These are phyloP conservation scores for Meloe dianella DNA, from an alignment of 2,888 invertebrate genomes.

Conservation along the genomic window DNA sequence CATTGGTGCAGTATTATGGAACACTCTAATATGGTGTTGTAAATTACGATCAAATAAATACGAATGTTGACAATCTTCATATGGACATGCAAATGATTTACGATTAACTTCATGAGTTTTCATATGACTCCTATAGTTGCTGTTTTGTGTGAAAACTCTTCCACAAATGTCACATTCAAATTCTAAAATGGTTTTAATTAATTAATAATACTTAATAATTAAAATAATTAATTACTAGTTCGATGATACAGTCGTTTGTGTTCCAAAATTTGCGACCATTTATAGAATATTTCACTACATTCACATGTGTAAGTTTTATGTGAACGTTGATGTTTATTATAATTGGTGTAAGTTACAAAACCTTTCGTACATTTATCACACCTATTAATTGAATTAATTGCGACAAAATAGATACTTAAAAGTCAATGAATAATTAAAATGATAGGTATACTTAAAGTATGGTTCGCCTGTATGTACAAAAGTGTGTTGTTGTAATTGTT, in stretches of 20 bases:
- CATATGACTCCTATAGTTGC: conserved; percentile 41
- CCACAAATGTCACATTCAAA: conserved; percentile 44
- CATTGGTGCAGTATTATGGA: conserved; percentile 36
- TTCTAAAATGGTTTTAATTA: conserved; percentile 34
- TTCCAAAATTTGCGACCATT: conserved; percentile 44
- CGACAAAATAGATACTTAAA: too few relatives aligned
- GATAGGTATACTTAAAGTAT: conserved; percentile 35
- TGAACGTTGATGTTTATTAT: conserved; percentile 45
- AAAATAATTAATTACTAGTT: conserved; percentile 32
- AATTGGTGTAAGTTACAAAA: conserved; percentile 39
- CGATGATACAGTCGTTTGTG: conserved; percentile 44
- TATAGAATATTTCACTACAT: conserved; percentile 46
- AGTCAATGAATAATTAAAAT: neutral
- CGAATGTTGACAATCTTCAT: conserved; percentile 41
- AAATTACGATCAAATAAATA: conserved; percentile 48
- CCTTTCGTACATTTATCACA: conserved; percentile 42
- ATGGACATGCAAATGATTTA: conserved; percentile 41
- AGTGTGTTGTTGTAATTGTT: conserved; percentile 43
- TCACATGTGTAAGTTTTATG: conserved; percentile 49
- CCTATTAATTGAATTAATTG: conserved; percentile 28
- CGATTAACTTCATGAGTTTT: conserved; percentile 38
- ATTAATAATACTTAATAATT: too few relatives aligned
- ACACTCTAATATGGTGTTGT: conserved; percentile 41
- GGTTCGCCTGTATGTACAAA: conserved; percentile 39
- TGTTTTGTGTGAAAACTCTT: conserved; percentile 39